Base-by-base conservation (phyloP, 2,888 invertebrate species). In the Bellardia bayeri region DNA sequence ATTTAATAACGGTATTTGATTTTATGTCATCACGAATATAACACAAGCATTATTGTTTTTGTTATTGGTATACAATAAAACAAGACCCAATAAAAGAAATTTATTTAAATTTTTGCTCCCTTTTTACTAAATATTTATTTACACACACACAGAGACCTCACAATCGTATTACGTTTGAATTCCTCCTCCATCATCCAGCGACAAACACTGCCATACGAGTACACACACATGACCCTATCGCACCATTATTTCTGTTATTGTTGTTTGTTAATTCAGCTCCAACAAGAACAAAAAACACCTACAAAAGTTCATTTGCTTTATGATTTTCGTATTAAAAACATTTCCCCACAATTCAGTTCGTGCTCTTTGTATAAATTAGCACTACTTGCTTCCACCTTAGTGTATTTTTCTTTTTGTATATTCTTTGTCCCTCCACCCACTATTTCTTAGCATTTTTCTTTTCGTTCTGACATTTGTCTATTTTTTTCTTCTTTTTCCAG, bases 391-490 rank as follows among this genome's bases (percentile, higher is more conserved):
- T 51, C 37, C 63, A 68, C 68, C 69, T 86, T 42, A 61, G 8
- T 51, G 63, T 16, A 72, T 66, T 61, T 23, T 23, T 37, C 23
- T 58, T 3, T 66, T 16, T 79, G 45, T 11, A 56, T 68, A 63
- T 75, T 37, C 40, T 3, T 33, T 23, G n/a, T 54, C 33, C 16
- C n/a, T 11, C 75, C 76, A 76, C 83, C 83, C 69, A 72, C 74
- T 13, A 79, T 64, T 76, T 51, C 51, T 56, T 33, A 13, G 33
- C 11, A 16, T 16, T 71, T 68, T 51, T 13, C 33, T 14, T 40
- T 61, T 81, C 71, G 49, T 87, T 78, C 78, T 85, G 87, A 78
- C 66, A 66, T 81, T 82, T 82, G 23, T 30, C 58, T 87, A 6
- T 72, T 45, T 64, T 64, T 63, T 42, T 49, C 68, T 40, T 11